Conservation (phyloP, 2,113 vertebrate species). For the Tiliqua scincoides region DNA sequence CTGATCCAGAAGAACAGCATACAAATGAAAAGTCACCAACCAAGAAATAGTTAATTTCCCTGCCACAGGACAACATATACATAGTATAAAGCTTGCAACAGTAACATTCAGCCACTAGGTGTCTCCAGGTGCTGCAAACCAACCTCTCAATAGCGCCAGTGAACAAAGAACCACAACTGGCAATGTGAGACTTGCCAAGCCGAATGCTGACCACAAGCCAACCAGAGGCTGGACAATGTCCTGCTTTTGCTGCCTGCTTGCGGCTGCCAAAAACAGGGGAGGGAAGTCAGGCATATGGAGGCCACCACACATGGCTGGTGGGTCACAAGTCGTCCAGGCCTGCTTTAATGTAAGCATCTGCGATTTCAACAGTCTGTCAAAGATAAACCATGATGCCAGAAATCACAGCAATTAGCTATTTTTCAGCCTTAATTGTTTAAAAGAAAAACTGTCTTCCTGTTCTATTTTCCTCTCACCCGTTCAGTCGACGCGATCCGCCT, state of each 20-base stretch:
- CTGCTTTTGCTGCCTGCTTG: not conserved
- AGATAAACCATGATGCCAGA: not conserved
- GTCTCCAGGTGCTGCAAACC: not conserved
- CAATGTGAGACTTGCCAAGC: not conserved
- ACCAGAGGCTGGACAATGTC: not conserved
- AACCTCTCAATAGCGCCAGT: not conserved
- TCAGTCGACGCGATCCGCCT: slow-evolving; percentile 61
- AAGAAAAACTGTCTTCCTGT: not conserved
- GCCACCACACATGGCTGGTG: not conserved
- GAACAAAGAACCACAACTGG: not conserved
- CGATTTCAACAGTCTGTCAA: not conserved
- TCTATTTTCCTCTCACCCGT: slow-evolving; percentile 59
- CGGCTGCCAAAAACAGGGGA: not conserved
- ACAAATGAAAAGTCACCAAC: too few species aligned
- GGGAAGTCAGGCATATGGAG: not conserved
- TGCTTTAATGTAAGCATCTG: not conserved
- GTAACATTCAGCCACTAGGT: not conserved
- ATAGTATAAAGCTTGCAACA: not conserved
- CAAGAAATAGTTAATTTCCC: not conserved
- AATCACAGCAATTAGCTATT: not conserved
- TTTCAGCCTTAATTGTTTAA: not conserved
- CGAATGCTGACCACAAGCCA: not conserved
- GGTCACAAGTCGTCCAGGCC: not conserved
- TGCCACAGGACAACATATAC: not conserved
- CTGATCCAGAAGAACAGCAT: not conserved